These are phyloP conservation scores for Oryctes rhinoceros DNA, from an alignment of 1,140 invertebrate genomes.

Conservation along the genomic window DNA sequence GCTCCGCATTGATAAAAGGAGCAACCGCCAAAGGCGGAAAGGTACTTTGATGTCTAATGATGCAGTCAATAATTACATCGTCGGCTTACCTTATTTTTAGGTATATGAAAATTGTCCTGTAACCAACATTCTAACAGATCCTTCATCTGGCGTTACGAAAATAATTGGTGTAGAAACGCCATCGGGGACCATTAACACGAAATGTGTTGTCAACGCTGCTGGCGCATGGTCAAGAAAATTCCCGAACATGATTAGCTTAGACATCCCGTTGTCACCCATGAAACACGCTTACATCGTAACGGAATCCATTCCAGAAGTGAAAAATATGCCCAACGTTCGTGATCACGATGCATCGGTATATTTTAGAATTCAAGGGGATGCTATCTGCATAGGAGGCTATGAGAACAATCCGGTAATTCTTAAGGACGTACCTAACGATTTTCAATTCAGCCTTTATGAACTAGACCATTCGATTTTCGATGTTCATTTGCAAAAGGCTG, in stretches of 20 bases:
- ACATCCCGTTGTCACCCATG: slow-evolving; percentile 81
- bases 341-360: slow-evolving; percentile 88
- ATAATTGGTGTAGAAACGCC: slow-evolving; percentile 80
- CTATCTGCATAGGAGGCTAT: slow-evolving; percentile 86
- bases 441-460: slow-evolving; percentile 84
- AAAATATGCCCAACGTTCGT: slow-evolving; percentile 80
- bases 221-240: slow-evolving; percentile 84
- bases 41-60: slow-evolving; percentile 60
- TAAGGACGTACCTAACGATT: slow-evolving; percentile 76
- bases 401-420: slow-evolving; percentile 84
- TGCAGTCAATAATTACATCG: neutral
- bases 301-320: slow-evolving; percentile 76
- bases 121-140: slow-evolving; percentile 67
- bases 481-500: slow-evolving; percentile 75
- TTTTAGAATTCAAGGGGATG: slow-evolving; percentile 83
- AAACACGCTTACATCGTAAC: slow-evolving; percentile 90
- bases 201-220: slow-evolving; percentile 77
- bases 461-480: slow-evolving; percentile 87
- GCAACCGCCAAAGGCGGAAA: slow-evolving; percentile 75
- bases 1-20: slow-evolving; percentile 75
- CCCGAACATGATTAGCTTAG: slow-evolving; percentile 73
- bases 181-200: slow-evolving; percentile 75
- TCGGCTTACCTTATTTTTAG: slow-evolving; percentile 59
- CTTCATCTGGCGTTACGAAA: slow-evolving; percentile 64
- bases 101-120: slow-evolving; percentile 81